These are phyloP conservation scores for Alca torda DNA, from an alignment of 2,797 vertebrate species.

Conservation along the genomic window DNA sequence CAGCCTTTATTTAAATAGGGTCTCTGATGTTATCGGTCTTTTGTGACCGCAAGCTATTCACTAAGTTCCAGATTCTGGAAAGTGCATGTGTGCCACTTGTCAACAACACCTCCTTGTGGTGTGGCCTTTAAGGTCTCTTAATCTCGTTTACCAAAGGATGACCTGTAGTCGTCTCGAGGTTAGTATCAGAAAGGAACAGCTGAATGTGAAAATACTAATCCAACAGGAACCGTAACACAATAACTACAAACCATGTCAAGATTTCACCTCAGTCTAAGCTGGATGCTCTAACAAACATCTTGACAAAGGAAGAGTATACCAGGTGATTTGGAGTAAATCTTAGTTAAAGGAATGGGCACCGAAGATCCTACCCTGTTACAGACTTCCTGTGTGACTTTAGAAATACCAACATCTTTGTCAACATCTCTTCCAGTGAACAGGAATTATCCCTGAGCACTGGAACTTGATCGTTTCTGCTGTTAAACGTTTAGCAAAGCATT, in stretches of 20 bases:
- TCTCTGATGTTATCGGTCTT: not conserved
- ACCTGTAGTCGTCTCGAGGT: not conserved
- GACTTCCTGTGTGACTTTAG: not conserved
- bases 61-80: not conserved
- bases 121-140: not conserved
- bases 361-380: not conserved
- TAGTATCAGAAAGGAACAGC: not conserved
- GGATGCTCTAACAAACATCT: not conserved
- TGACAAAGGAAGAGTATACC: not conserved
- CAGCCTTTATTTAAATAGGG: not conserved
- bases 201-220: not conserved
- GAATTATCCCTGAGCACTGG: not conserved
- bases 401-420: not conserved
- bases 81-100: not conserved
- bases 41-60: not conserved
- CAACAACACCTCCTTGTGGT: not conserved
- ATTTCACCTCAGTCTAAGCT: not conserved
- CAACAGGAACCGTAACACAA: not conserved
- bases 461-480: not conserved
- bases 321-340: not conserved
- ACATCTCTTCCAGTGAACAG: not conserved
- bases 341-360: rapidly evolving
- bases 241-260: not conserved
- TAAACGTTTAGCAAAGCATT: not conserved
- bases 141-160: rapidly evolving